Percentiles rank a stretch among this genome's conserved stretches.
These are phyloP conservation scores for Orthosia cruda DNA, from an alignment of 2,888 invertebrate genomes.

Conservation along the genomic window DNA sequence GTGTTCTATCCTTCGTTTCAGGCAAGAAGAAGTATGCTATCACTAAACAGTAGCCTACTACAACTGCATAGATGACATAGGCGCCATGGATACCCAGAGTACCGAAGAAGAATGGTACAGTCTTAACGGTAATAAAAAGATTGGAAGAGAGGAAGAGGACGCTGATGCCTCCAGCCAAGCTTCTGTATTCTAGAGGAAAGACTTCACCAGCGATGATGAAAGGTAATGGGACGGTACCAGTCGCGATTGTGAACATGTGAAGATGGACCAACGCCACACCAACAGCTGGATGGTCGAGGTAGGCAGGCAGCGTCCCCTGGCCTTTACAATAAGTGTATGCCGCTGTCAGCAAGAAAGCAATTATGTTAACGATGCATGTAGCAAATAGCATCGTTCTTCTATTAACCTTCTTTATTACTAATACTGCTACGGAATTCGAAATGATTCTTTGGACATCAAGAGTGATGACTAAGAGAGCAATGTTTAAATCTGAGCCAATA, in stretches of 20 bases:
- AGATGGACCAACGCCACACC: constrained; percentile 77
- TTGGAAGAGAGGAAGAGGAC: constrained; percentile 80
- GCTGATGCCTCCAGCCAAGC: constrained; percentile 89
- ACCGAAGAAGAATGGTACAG: constrained; percentile 77
- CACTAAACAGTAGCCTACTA: constrained; percentile 78
- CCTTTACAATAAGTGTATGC: constrained; percentile 76
- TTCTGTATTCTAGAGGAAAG: constrained; percentile 92
- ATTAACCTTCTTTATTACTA: constrained; percentile 77
- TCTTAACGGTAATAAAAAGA: constrained; percentile 81
- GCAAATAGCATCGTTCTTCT: constrained; percentile 77
- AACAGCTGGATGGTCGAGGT: constrained; percentile 77
- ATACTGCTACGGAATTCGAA: constrained; percentile 75
- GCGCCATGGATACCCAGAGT: constrained; percentile 79
- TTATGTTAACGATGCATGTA: constrained; percentile 73
- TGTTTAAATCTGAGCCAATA: constrained; percentile 74
- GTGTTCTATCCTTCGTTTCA: constrained; percentile 83
- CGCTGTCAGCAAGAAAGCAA: constrained; percentile 74
- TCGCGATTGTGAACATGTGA: constrained; percentile 90
- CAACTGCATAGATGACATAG: constrained; percentile 78
- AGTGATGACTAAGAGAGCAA: constrained; percentile 75
- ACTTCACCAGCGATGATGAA: constrained; percentile 94
- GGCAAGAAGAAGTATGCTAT: constrained; percentile 80
- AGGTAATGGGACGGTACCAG: constrained; percentile 92
- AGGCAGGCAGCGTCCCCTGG: constrained; percentile 68
- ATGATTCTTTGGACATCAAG: constrained; percentile 78